A percentile compares a stretch with the other conserved stretches of the same genome.
Conservation (phyloP, 1,140 invertebrate genomes). For the Thaumatotibia leucotreta region DNA sequence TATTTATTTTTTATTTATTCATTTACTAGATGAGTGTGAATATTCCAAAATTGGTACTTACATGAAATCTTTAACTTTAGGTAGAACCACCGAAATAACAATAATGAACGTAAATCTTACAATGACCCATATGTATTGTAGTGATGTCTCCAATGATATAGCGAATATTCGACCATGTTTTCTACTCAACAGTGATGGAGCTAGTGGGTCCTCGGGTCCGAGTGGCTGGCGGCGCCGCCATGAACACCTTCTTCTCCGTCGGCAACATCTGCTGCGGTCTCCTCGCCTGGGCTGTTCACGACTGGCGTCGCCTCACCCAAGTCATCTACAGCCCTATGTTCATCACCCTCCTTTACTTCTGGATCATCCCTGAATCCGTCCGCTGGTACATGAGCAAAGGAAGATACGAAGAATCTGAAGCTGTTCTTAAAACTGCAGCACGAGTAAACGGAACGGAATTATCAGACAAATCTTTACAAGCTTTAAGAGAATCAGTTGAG, state of each 20-base stretch:
- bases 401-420: slow-evolving; percentile 78
- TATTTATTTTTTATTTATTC: too few relatives aligned
- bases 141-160: too few relatives aligned
- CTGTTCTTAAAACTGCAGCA: slow-evolving; percentile 76
- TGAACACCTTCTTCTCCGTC: slow-evolving; percentile 83
- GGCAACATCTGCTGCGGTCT: slow-evolving; percentile 79
- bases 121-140: too few relatives aligned
- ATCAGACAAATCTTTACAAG: slow-evolving; percentile 65
- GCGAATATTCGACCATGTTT: too few relatives aligned
- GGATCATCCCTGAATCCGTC: slow-evolving; percentile 78
- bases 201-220: slow-evolving; percentile 84
- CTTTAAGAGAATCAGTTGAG: slow-evolving; percentile 17
- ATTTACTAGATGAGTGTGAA: too few relatives aligned
- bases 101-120: too few relatives aligned
- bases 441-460: slow-evolving; percentile 78
- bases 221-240: slow-evolving; percentile 82
- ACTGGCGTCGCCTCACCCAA: slow-evolving; percentile 82
- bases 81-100: too few relatives aligned
- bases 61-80: too few relatives aligned
- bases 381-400: slow-evolving; percentile 84
- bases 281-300: slow-evolving; percentile 48
- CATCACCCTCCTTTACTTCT: slow-evolving; percentile 77
- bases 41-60: too few relatives aligned
- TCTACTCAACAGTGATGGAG: slow-evolving; percentile 80
- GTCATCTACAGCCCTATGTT: slow-evolving; percentile 80